These are phyloP conservation scores for Proales similis DNA, from an alignment of 1,140 invertebrate species.

Conservation along the genomic window DNA sequence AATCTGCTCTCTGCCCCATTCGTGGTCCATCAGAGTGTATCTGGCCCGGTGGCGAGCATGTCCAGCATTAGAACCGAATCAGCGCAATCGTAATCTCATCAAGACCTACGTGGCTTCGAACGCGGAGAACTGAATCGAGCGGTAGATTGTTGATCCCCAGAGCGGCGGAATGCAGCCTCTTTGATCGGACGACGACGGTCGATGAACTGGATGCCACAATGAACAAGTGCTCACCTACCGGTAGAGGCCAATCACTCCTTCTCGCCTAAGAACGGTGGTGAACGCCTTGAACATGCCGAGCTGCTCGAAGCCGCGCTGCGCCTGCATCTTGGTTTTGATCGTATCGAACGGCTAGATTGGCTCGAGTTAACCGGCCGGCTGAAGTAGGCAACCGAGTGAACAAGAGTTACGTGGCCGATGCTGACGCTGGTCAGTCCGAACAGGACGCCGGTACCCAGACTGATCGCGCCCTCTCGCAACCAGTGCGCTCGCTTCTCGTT, in stretches of 20 bases:
- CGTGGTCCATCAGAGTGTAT: constrained; percentile 44
- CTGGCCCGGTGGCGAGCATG: constrained; percentile 38
- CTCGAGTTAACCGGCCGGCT: neutral
- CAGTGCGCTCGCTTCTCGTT: constrained; percentile 47
- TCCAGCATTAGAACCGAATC: neutral
- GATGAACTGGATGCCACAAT: neutral
- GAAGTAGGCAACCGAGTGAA: neutral
- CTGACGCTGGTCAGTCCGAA: constrained; percentile 48
- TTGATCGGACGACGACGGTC: constrained; percentile 32
- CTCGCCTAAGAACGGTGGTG: constrained; percentile 42
- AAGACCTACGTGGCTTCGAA: constrained; percentile 48
- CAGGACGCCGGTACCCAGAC: constrained; percentile 47
- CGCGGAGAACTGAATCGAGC: constrained; percentile 48
- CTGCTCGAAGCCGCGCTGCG: constrained; percentile 47
- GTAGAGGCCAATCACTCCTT: constrained; percentile 47
- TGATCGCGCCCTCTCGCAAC: constrained; percentile 47
- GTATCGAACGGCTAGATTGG: constrained; percentile 45
- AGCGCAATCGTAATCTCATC: neutral
- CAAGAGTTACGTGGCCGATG: constrained; percentile 42
- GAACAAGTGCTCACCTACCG: constrained; percentile 41
- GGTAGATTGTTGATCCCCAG: constrained; percentile 47
- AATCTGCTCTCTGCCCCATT: constrained; percentile 42
- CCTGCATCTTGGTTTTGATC: constrained; percentile 52
- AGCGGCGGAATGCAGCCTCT: constrained; percentile 49
- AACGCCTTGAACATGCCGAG: constrained; percentile 45